Evolutionary conservation across 53 echinoderm and acorn worm species (phyloP), one percentile per base, ranked within the genome.

Genomic region (Astropecten irregularis): DNA sequence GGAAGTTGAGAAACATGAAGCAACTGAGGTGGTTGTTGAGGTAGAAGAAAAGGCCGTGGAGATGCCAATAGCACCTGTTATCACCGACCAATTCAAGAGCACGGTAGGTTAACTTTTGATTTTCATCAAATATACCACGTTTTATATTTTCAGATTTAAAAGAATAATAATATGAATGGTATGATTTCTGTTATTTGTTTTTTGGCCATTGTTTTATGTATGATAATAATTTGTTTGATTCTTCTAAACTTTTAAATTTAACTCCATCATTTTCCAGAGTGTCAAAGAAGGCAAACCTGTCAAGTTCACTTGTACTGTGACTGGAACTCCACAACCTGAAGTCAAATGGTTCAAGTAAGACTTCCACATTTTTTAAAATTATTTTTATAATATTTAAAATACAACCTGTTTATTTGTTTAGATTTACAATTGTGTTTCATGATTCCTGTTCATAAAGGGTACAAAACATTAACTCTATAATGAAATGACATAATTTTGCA

Each of bases 331-430:
- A 48, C 84, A 83, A 55, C 95, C 95, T 39, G 92, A 91, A 30
- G 89, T 95, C 30, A 85, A 89, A 64, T 95, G 95, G 95, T 95
- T 87, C 82, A 71, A 77, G 92, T 92, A 83, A 89, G 92, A 54
- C 22, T 62, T 8, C 21, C 48, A 37, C 14, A 47, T 4, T 0
- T 16, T 2, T 29, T 29, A 28, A 16, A 8, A 7, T 40, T 68
- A 23, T 44, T n/a, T n/a, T n/a, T n/a, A n/a, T n/a, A n/a, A n/a
- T n/a, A n/a, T n/a, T n/a, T n/a, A n/a, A n/a, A n/a, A n/a, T n/a
- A n/a, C n/a, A n/a, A n/a, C n/a, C n/a, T n/a, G n/a, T n/a, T n/a
- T n/a, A n/a, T n/a, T n/a, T n/a, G n/a, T n/a, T n/a, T n/a, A n/a
- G n/a, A n/a, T n/a, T n/a, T n/a, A n/a, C n/a, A n/a, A n/a, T n/a